Evolutionary conservation across 2,888 invertebrate species (phyloP).

Genomic region (Drosophila peninsularis): DNA sequence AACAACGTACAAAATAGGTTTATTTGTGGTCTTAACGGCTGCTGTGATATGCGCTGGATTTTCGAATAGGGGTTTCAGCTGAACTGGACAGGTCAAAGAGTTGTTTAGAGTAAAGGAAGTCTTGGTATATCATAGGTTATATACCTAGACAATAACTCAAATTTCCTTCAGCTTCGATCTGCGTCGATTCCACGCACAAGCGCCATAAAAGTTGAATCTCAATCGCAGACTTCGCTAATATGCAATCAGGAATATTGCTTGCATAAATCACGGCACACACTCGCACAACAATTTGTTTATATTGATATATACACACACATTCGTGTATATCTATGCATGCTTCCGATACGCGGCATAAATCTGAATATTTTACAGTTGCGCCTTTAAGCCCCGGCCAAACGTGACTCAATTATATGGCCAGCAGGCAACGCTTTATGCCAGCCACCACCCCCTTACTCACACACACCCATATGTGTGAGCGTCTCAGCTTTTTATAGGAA

Average conservation of each 20-base stretch:
- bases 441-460: background rate
- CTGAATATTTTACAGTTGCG: slow-evolving; percentile 66
- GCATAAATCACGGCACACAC: slow-evolving; percentile 65
- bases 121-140: background rate
- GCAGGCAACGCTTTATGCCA: slow-evolving; percentile 23
- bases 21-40: slow-evolving; percentile 65
- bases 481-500: slow-evolving; percentile 60
- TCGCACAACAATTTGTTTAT: slow-evolving; percentile 47
- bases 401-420: slow-evolving; percentile 79
- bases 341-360: slow-evolving; percentile 67
- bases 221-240: slow-evolving; percentile 31
- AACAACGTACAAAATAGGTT: slow-evolving; percentile 69
- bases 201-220: slow-evolving; percentile 3
- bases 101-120: background rate
- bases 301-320: slow-evolving; percentile 1
- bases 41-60: slow-evolving; percentile 35
- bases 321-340: slow-evolving; percentile 1
- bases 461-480: slow-evolving; percentile 28
- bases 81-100: background rate
- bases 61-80: background rate
- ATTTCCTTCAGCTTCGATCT: background rate
- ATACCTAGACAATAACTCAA: background rate
- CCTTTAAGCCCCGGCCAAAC: slow-evolving; percentile 68
- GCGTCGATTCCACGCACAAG: background rate
- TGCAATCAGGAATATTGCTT: slow-evolving; percentile 49